Conservation (phyloP, 2,113 vertebrate genomes). For the Toxotes jaculatrix region DNA sequence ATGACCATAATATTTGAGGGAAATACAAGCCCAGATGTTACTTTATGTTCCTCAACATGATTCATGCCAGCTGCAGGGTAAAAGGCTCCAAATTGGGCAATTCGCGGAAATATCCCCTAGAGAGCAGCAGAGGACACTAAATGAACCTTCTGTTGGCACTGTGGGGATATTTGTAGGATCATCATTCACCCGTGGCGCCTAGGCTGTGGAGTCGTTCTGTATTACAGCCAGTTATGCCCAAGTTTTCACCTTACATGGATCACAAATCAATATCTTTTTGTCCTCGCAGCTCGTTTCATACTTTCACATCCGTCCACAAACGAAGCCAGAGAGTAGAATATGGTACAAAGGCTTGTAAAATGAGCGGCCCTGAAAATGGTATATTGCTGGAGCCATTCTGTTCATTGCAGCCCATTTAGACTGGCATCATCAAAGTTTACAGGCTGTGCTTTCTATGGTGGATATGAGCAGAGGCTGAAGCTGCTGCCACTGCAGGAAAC, state of each 20-base stretch:
- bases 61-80: neutral
- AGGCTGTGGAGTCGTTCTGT: neutral
- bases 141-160: neutral
- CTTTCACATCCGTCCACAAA: constrained; percentile 18
- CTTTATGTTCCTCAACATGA: neutral
- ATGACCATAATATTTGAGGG: neutral
- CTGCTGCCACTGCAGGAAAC: constrained; percentile 7
- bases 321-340: neutral
- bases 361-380: constrained; percentile 48
- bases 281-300: constrained; percentile 25
- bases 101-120: constrained; percentile 48
- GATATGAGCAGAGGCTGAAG: constrained; percentile 28
- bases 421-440: constrained; percentile 55
- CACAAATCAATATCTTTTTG: constrained; percentile 41
- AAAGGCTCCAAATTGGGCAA: neutral
- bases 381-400: constrained; percentile 3
- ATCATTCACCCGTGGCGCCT: neutral
- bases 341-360: constrained; percentile 31
- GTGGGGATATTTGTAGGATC: neutral
- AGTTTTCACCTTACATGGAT: constrained; percentile 27
- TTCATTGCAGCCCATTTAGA: constrained; percentile 27
- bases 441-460: constrained; percentile 12
- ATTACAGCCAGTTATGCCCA: constrained; percentile 3
- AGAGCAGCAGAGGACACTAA: constrained; percentile 69
- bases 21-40: neutral